A percentile compares a stretch with the other conserved stretches of the same genome.
Evolutionary conservation across 37 sponge, comb jelly and placozoan species (phyloP).

Genomic region (Chondrosia reniformis): DNA sequence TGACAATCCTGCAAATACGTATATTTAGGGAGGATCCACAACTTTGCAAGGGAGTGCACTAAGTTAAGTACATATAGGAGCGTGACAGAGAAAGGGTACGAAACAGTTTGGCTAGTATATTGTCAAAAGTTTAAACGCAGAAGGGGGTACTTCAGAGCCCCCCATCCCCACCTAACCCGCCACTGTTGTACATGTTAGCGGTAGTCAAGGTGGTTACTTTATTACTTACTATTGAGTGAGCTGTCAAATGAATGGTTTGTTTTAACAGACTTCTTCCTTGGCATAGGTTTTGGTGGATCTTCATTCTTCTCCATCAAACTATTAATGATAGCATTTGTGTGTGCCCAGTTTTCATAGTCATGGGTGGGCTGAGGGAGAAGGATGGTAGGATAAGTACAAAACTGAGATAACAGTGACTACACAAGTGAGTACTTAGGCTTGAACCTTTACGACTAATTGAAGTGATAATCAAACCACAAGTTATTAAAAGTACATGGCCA

Average conservation of each 20-base stretch:
- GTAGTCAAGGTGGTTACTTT: too few species aligned
- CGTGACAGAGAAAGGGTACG: too few species aligned
- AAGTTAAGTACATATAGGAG: too few species aligned
- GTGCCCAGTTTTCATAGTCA: constrained; percentile 1
- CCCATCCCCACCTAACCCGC: not conserved
- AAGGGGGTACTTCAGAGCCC: not conserved
- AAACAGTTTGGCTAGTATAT: too few species aligned
- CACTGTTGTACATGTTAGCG: too few species aligned
- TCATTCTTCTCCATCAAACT: not conserved
- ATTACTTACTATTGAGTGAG: too few species aligned
- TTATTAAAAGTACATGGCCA: not conserved
- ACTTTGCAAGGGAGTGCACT: too few species aligned
- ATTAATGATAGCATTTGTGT: not conserved
- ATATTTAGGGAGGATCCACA: too few species aligned
- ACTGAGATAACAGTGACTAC: not conserved
- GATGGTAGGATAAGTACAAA: too few species aligned
- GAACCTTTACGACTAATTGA: not conserved
- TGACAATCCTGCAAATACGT: too few species aligned
- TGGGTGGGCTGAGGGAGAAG: not conserved
- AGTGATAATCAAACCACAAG: too few species aligned
- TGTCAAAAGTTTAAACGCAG: too few species aligned
- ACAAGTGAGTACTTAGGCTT: not conserved
- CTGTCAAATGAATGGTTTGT: not conserved
- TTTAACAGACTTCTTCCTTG: not conserved
- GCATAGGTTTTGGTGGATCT: not conserved